Evolutionary conservation across 2,888 invertebrate genomes (phyloP).

Genomic region (Limnephilus lunatus): DNA sequence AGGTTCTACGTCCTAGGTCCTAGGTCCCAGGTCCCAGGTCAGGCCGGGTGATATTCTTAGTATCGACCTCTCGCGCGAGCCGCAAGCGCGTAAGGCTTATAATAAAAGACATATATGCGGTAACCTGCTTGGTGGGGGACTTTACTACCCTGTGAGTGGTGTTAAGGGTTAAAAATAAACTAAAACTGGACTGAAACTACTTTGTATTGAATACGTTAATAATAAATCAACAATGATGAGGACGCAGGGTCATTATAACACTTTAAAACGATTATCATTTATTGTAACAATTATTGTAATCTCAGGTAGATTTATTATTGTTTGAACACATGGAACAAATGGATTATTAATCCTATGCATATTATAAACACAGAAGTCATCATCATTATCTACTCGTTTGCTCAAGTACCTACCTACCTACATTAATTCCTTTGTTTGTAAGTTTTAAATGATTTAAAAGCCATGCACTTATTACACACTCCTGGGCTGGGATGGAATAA

Average conservation of each 20-base stretch:
- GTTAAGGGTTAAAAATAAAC: too few species aligned
- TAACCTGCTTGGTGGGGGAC: too few species aligned
- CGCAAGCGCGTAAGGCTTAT: too few species aligned
- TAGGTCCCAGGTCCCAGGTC: too few species aligned
- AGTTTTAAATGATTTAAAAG: background rate
- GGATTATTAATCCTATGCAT: background rate
- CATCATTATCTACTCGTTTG: background rate
- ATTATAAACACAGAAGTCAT: background rate
- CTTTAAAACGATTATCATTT: background rate
- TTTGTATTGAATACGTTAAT: background rate
- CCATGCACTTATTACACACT: background rate
- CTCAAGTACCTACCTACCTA: too few species aligned
- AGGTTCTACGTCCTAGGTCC: too few species aligned
- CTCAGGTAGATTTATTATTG: background rate
- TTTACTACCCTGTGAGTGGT: too few species aligned
- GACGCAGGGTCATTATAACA: background rate
- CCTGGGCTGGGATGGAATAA: background rate
- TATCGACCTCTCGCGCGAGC: too few species aligned
- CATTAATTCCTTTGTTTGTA: background rate
- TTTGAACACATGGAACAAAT: background rate
- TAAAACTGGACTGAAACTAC: background rate
- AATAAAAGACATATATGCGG: too few species aligned
- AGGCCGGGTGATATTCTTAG: too few species aligned
- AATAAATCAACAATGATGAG: background rate
- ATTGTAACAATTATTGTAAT: background rate